Conservation (phyloP, 2,113 vertebrate genomes). For the Stigmatopora nigra region DNA sequence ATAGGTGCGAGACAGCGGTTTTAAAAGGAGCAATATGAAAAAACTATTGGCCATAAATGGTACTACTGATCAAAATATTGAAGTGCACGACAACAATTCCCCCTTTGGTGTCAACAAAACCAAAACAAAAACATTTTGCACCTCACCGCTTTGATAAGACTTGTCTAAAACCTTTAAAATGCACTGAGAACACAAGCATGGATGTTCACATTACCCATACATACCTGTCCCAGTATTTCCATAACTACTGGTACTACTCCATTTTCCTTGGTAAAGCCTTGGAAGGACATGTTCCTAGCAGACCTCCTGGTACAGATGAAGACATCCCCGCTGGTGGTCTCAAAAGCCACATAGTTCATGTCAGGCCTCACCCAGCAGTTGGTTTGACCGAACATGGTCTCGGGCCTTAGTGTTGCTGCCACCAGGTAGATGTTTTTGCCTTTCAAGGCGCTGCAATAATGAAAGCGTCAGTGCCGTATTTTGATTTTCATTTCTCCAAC, state of each 20-base stretch:
- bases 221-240: slow-evolving; percentile 91
- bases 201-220: no score
- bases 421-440: slow-evolving; percentile 87
- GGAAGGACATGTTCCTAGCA: slow-evolving; percentile 93
- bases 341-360: slow-evolving; percentile 92
- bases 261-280: slow-evolving; percentile 85
- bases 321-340: slow-evolving; percentile 75
- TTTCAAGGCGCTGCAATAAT: slow-evolving; percentile 75
- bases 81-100: no score
- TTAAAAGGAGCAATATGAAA: background rate
- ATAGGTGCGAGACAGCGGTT: background rate
- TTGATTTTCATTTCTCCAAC: background rate
- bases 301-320: slow-evolving; percentile 85
- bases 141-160: background rate
- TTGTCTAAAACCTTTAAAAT: background rate
- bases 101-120: no score
- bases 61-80: no score
- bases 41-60: no score
- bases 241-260: slow-evolving; percentile 84
- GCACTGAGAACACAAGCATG: background rate
- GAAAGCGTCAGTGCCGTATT: background rate
- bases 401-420: slow-evolving; percentile 90
- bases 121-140: background rate
- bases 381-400: slow-evolving; percentile 98
- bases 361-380: slow-evolving; percentile 96